phyloP scores from a whole-genome alignment of 2,888 invertebrate genomes.

The Catocala nupta region DNA sequence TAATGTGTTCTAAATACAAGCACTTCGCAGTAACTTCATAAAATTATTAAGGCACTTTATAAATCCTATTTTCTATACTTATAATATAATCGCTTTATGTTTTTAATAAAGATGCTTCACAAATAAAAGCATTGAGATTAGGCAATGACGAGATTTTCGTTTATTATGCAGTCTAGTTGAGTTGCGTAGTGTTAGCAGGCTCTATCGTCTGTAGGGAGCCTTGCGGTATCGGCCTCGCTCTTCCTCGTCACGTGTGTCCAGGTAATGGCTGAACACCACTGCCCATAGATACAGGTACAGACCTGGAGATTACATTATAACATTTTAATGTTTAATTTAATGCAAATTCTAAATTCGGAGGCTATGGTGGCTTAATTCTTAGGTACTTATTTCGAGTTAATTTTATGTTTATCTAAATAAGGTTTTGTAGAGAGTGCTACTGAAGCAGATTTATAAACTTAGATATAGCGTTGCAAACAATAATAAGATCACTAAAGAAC shows the following conservation, averaged over 20 bases:
- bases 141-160: constrained; percentile 41
- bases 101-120: not conserved
- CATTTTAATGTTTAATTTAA: not conserved
- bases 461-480: too few relatives aligned
- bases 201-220: constrained; percentile 89
- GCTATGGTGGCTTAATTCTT: too few relatives aligned
- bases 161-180: constrained; percentile 35
- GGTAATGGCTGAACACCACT: constrained; percentile 94
- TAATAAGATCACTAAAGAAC: too few relatives aligned
- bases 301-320: constrained; percentile 81
- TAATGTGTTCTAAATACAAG: too few relatives aligned
- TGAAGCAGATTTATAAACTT: too few relatives aligned
- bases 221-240: constrained; percentile 91
- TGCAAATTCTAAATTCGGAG: not conserved
- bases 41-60: too few relatives aligned
- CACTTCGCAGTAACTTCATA: too few relatives aligned
- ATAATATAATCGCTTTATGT: not conserved
- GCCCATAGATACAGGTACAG: constrained; percentile 94
- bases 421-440: too few relatives aligned
- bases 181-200: constrained; percentile 15
- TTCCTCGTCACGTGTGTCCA: constrained; percentile 90
- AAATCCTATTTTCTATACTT: not conserved
- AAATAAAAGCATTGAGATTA: constrained; percentile 41
- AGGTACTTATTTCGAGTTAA: too few relatives aligned
- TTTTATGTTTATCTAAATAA: too few relatives aligned